phyloP scores from a whole-genome alignment of 2,113 vertebrate genomes.

The Pachycephala philippinensis region DNA sequence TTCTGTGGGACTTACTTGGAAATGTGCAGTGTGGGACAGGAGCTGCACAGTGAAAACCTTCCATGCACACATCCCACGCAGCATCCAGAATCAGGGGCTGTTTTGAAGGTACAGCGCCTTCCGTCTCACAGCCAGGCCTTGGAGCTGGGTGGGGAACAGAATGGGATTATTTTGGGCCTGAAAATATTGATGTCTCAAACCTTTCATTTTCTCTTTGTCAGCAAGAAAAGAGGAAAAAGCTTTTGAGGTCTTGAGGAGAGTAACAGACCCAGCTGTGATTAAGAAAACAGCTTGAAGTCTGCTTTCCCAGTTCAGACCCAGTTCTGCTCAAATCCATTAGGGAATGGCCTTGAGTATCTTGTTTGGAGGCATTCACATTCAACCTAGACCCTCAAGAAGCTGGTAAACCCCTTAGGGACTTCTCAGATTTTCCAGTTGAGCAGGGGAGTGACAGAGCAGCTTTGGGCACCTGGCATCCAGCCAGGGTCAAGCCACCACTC shows the following conservation, averaged over 20 bases:
- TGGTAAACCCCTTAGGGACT: background rate
- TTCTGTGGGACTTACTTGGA: background rate
- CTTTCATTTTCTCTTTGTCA: background rate
- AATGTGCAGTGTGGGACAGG: background rate
- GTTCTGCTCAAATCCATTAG: background rate
- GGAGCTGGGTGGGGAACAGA: background rate
- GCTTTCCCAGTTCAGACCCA: background rate
- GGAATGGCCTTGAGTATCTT: background rate
- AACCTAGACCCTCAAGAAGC: background rate
- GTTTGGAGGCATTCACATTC: background rate
- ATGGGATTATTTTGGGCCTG: background rate
- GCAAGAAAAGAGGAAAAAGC: background rate
- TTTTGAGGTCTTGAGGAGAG: background rate
- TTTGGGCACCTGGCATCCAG: background rate
- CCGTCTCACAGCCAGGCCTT: fast-evolving
- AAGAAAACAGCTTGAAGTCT: background rate
- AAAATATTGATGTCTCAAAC: background rate
- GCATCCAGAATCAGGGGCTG: background rate
- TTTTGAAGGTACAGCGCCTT: background rate
- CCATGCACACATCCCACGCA: background rate
- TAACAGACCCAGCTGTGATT: background rate
- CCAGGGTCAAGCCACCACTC: background rate
- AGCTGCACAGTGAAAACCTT: background rate
- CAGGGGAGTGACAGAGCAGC: background rate
- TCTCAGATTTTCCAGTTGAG: background rate